These are phyloP conservation scores for Aphaenogaster ashmeadi DNA, from an alignment of 1,140 invertebrate genomes.

Conservation along the genomic window DNA sequence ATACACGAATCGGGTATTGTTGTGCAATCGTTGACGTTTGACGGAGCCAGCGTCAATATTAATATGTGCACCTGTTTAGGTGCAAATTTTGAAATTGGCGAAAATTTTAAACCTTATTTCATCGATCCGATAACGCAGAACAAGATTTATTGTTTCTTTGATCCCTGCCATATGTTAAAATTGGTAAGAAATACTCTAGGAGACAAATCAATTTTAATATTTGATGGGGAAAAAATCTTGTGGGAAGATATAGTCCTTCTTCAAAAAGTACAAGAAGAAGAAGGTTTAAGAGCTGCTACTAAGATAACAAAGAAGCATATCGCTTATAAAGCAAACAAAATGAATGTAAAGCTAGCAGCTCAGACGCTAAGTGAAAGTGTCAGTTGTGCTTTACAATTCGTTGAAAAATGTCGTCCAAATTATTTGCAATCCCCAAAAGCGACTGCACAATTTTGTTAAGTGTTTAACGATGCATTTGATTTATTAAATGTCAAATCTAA, in stretches of 20 bases:
- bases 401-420: not conserved
- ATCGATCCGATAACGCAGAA: not conserved
- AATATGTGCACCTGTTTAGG: conserved; percentile 6
- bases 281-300: not conserved
- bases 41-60: not conserved
- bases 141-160: not conserved
- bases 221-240: not conserved
- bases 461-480: not conserved
- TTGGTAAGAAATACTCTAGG: conserved; percentile 3
- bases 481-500: not conserved
- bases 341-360: conserved; percentile 9
- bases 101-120: not conserved
- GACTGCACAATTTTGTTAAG: not conserved
- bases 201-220: not conserved
- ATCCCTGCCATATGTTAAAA: not conserved
- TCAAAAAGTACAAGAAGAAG: not conserved
- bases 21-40: not conserved
- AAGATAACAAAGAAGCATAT: not conserved
- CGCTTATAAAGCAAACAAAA: not conserved
- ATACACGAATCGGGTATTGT: not conserved
- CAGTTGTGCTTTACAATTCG: not conserved
- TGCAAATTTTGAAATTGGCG: not conserved
- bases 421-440: not conserved
- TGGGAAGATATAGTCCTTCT: not conserved
- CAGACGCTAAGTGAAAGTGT: not conserved